Evolutionary conservation across 2,888 invertebrate genomes (phyloP).

Genomic region (Aleiodes alternator): DNA sequence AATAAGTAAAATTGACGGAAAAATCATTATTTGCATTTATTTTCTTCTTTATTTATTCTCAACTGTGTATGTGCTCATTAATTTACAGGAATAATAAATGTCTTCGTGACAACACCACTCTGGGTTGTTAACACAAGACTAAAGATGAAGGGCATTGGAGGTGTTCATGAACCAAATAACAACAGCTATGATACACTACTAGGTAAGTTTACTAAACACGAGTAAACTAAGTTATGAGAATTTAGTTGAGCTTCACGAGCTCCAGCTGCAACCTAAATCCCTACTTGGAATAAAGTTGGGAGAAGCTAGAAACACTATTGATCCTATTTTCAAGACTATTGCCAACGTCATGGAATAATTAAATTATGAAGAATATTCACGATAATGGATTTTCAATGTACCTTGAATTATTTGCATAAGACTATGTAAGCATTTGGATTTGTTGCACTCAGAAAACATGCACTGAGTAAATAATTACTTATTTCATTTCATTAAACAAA

Average conservation of each 20-base stretch:
- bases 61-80: constrained; percentile 35
- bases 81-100: constrained; percentile 83
- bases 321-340: no score
- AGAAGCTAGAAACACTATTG: no score
- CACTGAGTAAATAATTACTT: no score
- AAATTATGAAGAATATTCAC: no score
- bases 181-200: constrained; percentile 63
- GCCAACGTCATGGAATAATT: no score
- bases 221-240: neutral
- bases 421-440: no score
- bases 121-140: constrained; percentile 95
- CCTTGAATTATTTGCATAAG: no score
- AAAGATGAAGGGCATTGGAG: constrained; percentile 83
- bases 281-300: no score
- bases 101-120: constrained; percentile 89
- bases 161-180: constrained; percentile 64
- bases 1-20: neutral
- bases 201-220: constrained; percentile 62
- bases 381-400: no score
- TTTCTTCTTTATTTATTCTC: neutral
- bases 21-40: constrained; percentile 13
- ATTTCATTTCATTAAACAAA: no score
- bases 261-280: neutral
- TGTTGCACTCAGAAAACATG: no score
- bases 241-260: neutral